These are phyloP conservation scores for Rotaria macrura DNA, from an alignment of 2,888 invertebrate genomes.

Conservation along the genomic window DNA sequence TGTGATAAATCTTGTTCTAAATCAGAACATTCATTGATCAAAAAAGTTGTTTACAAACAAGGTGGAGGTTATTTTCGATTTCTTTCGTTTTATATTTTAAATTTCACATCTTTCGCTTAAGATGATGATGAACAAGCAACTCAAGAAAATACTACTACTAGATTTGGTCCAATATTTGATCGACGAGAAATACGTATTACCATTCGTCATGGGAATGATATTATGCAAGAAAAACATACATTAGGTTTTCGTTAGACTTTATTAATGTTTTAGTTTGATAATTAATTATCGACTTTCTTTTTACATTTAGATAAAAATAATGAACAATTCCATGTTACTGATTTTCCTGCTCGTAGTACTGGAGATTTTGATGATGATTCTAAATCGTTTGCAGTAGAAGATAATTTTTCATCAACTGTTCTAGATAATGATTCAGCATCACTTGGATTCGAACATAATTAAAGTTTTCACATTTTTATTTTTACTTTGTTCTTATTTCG, in stretches of 20 bases:
- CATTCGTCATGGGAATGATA: not conserved
- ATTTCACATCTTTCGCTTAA: not conserved
- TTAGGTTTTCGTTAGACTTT: not conserved
- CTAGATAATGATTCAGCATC: no score
- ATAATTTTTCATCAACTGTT: no score
- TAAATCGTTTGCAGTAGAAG: no score
- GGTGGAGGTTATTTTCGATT: not conserved
- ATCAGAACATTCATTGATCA: not conserved
- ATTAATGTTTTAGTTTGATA: not conserved
- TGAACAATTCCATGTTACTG: not conserved
- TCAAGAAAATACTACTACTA: not conserved
- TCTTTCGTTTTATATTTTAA: not conserved
- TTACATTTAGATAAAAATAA: not conserved
- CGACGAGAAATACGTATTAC: not conserved
- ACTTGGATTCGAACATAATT: no score
- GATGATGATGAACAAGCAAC: not conserved
- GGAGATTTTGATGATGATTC: not conserved
- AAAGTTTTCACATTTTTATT: no score
- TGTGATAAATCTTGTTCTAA: not conserved
- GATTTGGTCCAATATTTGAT: not conserved
- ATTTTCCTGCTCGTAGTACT: not conserved
- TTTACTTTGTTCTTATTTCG: no score
- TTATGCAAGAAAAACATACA: not conserved
- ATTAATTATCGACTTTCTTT: not conserved
- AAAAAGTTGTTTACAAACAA: slow-evolving; percentile 1